These are phyloP conservation scores for Drosophila monieri DNA, from an alignment of 2,888 invertebrate genomes.

Conservation along the genomic window DNA sequence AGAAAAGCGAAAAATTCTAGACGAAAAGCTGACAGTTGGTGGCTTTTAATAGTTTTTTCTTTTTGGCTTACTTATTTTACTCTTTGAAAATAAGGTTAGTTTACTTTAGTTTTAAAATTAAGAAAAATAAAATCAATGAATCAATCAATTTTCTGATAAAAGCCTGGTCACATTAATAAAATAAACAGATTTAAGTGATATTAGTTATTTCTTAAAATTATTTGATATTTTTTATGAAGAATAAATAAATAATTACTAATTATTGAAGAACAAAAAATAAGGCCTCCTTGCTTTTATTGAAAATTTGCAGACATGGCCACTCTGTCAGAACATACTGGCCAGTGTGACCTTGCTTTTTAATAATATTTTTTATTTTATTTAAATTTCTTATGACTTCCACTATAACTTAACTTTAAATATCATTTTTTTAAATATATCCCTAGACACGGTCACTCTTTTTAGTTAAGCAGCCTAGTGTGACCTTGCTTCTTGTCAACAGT, in stretches of 20 bases:
- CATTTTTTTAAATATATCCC: no score
- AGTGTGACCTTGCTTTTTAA: background rate
- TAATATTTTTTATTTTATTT: background rate
- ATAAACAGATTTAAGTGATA: no score
- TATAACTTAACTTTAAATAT: no score
- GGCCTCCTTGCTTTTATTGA: no score
- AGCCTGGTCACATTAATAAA: no score
- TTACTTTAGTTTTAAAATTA: background rate
- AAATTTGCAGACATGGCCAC: background rate
- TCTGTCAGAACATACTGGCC: background rate
- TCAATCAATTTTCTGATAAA: no score
- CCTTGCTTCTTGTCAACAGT: background rate
- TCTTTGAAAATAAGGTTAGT: background rate
- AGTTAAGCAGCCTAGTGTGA: background rate
- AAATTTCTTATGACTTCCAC: no score
- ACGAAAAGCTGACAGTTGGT: slow-evolving; percentile 30
- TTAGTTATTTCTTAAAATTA: no score
- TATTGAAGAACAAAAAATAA: no score
- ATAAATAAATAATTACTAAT: no score
- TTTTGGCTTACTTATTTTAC: background rate
- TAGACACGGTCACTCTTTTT: background rate
- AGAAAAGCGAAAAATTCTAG: slow-evolving; percentile 28
- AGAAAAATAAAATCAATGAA: no score
- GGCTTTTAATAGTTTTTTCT: background rate
- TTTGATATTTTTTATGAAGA: no score